Conservation (phyloP, 2,888 invertebrate genomes). For the Acheta domesticus region DNA sequence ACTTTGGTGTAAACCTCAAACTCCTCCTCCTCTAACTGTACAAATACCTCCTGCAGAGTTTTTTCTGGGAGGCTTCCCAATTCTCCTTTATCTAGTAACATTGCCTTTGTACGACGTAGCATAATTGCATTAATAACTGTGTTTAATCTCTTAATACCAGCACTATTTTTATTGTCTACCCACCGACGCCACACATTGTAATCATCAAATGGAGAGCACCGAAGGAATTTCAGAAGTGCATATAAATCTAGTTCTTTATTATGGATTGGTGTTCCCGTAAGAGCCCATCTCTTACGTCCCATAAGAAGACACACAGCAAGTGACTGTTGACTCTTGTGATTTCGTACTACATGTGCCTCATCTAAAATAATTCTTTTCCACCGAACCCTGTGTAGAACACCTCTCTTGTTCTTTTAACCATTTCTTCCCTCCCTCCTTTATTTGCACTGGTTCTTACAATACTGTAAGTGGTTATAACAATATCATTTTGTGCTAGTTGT, state of each 20-base stretch:
- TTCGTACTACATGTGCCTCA: slow-evolving; percentile 90
- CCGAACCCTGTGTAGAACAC: slow-evolving; percentile 63
- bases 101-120: slow-evolving; percentile 81
- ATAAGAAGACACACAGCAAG: slow-evolving; percentile 63
- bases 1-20: slow-evolving; percentile 74
- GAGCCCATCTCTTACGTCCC: slow-evolving; percentile 69
- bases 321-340: slow-evolving; percentile 75
- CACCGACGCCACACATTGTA: slow-evolving; percentile 84
- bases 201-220: slow-evolving; percentile 87
- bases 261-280: slow-evolving; percentile 94
- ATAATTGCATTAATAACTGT: slow-evolving; percentile 80
- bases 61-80: slow-evolving; percentile 63
- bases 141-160: slow-evolving; percentile 71
- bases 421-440: neutral
- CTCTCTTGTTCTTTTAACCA: slow-evolving; percentile 38
- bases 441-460: slow-evolving; percentile 52
- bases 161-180: slow-evolving; percentile 78
- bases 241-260: slow-evolving; percentile 85
- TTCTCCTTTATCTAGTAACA: slow-evolving; percentile 63
- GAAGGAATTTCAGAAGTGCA: slow-evolving; percentile 76
- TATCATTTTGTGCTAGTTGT: slow-evolving; percentile 64
- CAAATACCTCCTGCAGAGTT: slow-evolving; percentile 54
- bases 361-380: slow-evolving; percentile 90
- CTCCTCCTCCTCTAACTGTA: slow-evolving; percentile 66
- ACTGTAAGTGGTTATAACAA: slow-evolving; percentile 88